Evolutionary conservation across 2,888 invertebrate species (phyloP), one percentile per base, ranked within the genome.

Genomic region (Drosophila falleni): DNA sequence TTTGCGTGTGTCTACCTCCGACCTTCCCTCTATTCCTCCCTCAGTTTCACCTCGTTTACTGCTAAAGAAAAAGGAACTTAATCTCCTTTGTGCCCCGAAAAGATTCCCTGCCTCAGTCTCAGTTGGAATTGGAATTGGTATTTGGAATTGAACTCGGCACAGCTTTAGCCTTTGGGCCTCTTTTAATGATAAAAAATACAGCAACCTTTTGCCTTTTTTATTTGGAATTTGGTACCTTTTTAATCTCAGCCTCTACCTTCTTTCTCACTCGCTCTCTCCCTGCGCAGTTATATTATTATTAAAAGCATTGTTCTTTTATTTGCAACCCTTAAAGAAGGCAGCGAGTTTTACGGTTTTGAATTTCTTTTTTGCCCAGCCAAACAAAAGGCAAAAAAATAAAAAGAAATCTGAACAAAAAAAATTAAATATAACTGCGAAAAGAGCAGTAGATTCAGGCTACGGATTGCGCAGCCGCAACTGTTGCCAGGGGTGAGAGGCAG

Each of bases 151-250:
- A 13, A 31, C 54, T 47, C 47, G 51, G 37, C 67, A 55, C 46
- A 44, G 71, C 55, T 68, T 69, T 66, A 46, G 67, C 56, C 60
- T 47, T 26, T 47, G 35, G 63, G 58, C 62, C 64, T 82, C 77
- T 79, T 79, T 87, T 79, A 88, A 87, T 89, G 84, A 87, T 87
- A 88, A 42, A 42, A 87, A 88, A 80, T 78, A 81, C 71, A 80
- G 80, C 71, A 81, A 87, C 80, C 83, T 87, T 87, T 86, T 76
- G 61, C 82, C 81, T 88, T 87, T 87, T 88, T 87, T 87, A 88
- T 88, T 84, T 81, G 88, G 89, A 84, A 89, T 89, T 87, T 77
- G 83, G 89, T 89, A 85, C 82, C 88, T 88, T 89, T 88, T 87
- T 87, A 87, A 87, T 87, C 87, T 87, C 58, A 29, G 42, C 55